These are phyloP conservation scores for Struthidea cinerea DNA, from an alignment of 2,113 vertebrate genomes.

Conservation along the genomic window DNA sequence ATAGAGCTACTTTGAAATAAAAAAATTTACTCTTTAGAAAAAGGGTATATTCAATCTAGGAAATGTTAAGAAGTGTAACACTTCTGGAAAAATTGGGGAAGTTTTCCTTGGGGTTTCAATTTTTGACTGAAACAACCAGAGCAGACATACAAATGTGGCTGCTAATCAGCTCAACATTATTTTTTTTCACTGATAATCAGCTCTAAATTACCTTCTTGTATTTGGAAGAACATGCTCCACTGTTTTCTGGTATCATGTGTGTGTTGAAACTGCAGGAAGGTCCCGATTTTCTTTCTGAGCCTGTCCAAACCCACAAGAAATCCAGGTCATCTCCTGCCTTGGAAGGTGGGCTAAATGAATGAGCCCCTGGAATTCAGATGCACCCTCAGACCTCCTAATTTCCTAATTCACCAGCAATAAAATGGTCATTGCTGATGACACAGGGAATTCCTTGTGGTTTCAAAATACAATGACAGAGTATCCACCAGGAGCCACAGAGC, in stretches of 20 bases:
- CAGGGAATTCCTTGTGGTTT: slow-evolving; percentile 59
- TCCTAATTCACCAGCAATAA: slow-evolving; percentile 4
- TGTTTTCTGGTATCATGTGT: not conserved
- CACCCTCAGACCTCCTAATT: not conserved
- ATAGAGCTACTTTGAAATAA: not conserved
- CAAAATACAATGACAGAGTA: slow-evolving; percentile 11
- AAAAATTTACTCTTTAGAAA: not conserved
- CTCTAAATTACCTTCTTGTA: not conserved
- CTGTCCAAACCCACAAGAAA: not conserved
- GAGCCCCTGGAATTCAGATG: not conserved
- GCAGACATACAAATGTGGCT: not conserved
- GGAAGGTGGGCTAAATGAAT: not conserved
- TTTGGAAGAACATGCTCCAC: not conserved
- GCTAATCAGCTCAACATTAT: not conserved
- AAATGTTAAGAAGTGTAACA: not conserved
- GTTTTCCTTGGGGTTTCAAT: not conserved
- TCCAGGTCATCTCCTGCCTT: not conserved
- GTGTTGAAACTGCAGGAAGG: not conserved
- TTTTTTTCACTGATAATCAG: not conserved
- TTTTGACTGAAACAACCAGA: not conserved
- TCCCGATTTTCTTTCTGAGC: not conserved
- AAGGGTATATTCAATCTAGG: not conserved
- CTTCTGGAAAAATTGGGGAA: not conserved
- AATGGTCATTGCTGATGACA: slow-evolving; percentile 29
- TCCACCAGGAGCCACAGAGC: slow-evolving; percentile 14